A percentile compares a stretch with the other conserved stretches of the same genome.
Evolutionary conservation across 2,888 invertebrate genomes (phyloP).

Genomic region (Chaetogeoica ovagalla): DNA sequence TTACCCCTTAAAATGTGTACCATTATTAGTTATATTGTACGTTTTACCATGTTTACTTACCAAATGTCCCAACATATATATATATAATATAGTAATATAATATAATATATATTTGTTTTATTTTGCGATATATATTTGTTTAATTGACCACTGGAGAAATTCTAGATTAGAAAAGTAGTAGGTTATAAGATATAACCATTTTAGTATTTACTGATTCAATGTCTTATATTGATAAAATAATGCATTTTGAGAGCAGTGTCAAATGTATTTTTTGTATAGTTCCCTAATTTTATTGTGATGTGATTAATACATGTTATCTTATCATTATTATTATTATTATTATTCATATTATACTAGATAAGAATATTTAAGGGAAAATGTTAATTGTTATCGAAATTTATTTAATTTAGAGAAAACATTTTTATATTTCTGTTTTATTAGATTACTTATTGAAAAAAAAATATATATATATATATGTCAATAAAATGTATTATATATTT

Average conservation of each 20-base stretch:
- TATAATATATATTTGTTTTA: conserved; percentile 9
- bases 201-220: background rate
- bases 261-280: conserved; percentile 39
- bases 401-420: conserved; percentile 24
- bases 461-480: background rate
- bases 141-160: conserved; percentile 15
- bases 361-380: conserved; percentile 30
- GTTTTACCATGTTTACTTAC: conserved; percentile 14
- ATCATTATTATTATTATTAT: conserved; percentile 40
- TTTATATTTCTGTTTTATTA: conserved; percentile 15
- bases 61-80: conserved; percentile 5
- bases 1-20: conserved; percentile 29
- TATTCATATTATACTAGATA: conserved; percentile 32
- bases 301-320: conserved; percentile 39
- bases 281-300: conserved; percentile 43
- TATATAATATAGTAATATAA: too few species aligned
- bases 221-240: background rate
- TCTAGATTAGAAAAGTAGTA: background rate
- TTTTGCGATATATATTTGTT: conserved; percentile 24
- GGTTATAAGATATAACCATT: background rate
- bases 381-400: conserved; percentile 46
- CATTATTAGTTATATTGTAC: conserved; percentile 19
- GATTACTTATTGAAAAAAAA: background rate
- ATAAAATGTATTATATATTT: conserved; percentile 15
- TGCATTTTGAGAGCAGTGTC: background rate